Conservation (phyloP, 2,888 invertebrate species). For the Drosophila meridiana region DNA sequence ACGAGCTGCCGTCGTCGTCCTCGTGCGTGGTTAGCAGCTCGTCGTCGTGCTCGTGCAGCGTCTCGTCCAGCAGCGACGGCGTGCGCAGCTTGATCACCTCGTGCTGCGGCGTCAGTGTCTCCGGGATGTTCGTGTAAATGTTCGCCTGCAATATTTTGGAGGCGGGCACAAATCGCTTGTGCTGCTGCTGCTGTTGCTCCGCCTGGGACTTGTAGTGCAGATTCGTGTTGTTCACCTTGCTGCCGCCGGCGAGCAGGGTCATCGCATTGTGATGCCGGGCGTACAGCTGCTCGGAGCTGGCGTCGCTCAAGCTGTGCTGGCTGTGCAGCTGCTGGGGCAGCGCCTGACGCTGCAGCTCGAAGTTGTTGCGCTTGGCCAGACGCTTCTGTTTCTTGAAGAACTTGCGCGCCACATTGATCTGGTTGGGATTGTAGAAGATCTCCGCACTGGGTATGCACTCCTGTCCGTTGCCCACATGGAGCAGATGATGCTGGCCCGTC, state of each 20-base stretch:
- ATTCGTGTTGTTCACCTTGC: constrained; percentile 93
- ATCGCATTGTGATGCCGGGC: constrained; percentile 82
- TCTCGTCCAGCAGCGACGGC: constrained; percentile 75
- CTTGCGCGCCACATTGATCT: constrained; percentile 96
- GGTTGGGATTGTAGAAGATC: constrained; percentile 96
- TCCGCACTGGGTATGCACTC: constrained; percentile 87
- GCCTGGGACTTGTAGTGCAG: constrained; percentile 86
- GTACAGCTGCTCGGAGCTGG: constrained; percentile 85
- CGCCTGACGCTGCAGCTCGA: constrained; percentile 86
- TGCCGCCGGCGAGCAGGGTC: constrained; percentile 89
- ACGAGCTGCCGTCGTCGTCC: constrained; percentile 80
- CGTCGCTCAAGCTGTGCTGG: constrained; percentile 86
- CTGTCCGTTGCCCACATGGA: constrained; percentile 61
- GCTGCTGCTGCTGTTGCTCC: constrained; percentile 17
- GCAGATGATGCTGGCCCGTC: constrained; percentile 67
- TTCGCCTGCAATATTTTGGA: constrained; percentile 86
- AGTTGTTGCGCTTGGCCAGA: constrained; percentile 90
- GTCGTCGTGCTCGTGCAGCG: constrained; percentile 82
- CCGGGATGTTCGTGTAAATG: constrained; percentile 88
- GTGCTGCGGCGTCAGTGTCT: constrained; percentile 88
- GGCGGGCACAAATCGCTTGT: constrained; percentile 75
- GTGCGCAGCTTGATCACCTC: constrained; percentile 85
- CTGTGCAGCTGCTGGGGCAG: constrained; percentile 84
- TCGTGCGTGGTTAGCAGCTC: constrained; percentile 60
- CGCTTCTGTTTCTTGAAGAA: constrained; percentile 95